Evolutionary conservation across 2,113 vertebrate genomes (phyloP), one percentile per base, ranked within the genome.

Genomic region (Circaetus gallicus): DNA sequence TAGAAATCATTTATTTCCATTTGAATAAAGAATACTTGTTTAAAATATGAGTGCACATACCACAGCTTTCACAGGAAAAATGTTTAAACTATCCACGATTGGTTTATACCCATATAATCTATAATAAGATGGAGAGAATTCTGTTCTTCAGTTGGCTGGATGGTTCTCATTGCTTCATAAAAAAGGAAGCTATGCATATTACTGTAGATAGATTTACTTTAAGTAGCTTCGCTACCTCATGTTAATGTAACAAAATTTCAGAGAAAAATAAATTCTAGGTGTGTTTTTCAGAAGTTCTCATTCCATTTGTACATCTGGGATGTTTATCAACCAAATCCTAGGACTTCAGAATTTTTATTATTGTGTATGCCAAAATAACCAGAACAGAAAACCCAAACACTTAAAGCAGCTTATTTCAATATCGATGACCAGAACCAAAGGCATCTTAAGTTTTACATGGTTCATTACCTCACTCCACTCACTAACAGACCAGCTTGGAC

Each of bases 381-480:
- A 82, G 50, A 90, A 63, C 16, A 89, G 59, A 78, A 52, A 61
- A 18, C 7, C 3, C 13, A 28, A 87, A 70, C 31, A 56, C 6
- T 52, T 55, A 71, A 61, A 52, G 56, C 34, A 77, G 15, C 4
- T 66, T 73, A 59, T 76, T 81, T 93, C 70, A 88, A 53, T 50
- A 78, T 11, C 0, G 0, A 40, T 47, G 45, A 80, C 9, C 6
- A 90, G 16, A 28, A 49, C 9, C 3, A 47, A 81, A 93, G 52
- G 1, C 25, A 6, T 65, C 40, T 93, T 76, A 63, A 89, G 17
- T 58, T 94, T 94, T 53, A 21, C 5, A 22, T 17, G 21, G 66
- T 84, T 85, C 52, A 82, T 97, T 98, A 99, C 99, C 99, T 99
- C 99, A 4, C 99, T 99, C 99, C 99, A 99, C 82, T 99, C 99